Conservation (phyloP, 2,797 vertebrate species). For the Nasua narica region DNA sequence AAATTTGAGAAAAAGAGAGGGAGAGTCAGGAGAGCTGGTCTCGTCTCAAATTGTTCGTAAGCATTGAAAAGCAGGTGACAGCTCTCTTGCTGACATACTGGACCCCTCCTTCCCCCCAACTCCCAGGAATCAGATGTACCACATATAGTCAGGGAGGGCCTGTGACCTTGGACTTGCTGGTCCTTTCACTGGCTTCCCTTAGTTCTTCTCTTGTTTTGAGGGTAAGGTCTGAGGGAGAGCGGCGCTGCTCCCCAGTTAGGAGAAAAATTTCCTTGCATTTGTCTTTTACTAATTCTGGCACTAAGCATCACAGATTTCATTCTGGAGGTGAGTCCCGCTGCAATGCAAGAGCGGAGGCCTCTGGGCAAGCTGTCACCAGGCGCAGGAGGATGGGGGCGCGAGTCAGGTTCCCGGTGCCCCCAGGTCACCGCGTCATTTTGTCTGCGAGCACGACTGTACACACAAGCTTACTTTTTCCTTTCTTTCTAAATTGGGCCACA, state of each 20-base stretch:
- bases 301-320: conserved; percentile 69
- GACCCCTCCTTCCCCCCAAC: accelerated
- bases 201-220: not conserved
- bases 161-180: not conserved
- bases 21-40: not conserved
- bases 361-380: conserved; percentile 78
- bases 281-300: conserved; percentile 31
- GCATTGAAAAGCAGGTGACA: not conserved
- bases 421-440: conserved; percentile 62
- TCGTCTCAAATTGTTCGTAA: not conserved
- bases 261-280: not conserved
- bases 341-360: conserved; percentile 70
- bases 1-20: not conserved
- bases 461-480: not conserved
- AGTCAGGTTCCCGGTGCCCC: conserved; percentile 74
- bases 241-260: not conserved
- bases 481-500: not conserved
- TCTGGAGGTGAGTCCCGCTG: conserved; percentile 78
- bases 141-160: not conserved
- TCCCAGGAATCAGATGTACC: not conserved
- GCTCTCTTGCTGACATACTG: not conserved
- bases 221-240: not conserved
- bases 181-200: not conserved
- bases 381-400: conserved; percentile 76
- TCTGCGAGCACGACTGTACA: not conserved